phyloP scores from a whole-genome alignment of 64 coral and sea anemone genomes.

The Trachythela sp. region DNA sequence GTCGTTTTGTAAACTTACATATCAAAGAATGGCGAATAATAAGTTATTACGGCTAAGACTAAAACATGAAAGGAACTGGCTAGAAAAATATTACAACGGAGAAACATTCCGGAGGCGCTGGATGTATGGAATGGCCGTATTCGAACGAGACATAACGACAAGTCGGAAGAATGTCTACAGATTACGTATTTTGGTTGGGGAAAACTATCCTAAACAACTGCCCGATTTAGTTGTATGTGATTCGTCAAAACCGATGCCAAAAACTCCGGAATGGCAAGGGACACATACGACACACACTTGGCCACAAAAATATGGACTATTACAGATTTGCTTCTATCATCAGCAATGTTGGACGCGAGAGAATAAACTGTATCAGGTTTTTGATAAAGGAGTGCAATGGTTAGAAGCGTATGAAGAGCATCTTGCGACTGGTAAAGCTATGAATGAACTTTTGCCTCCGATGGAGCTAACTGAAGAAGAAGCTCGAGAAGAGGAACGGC shows the following conservation, averaged over 20 bases:
- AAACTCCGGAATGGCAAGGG: not conserved
- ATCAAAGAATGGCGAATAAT: not conserved
- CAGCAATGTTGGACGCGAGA: constrained; percentile 40
- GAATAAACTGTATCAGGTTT: not conserved
- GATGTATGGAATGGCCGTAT: not conserved
- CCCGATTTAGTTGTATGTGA: not conserved
- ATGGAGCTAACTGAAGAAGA: not conserved
- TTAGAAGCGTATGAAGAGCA: constrained; percentile 4
- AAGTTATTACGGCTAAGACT: not conserved
- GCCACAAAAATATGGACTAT: not conserved
- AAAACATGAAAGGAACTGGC: not conserved
- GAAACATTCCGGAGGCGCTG: not conserved
- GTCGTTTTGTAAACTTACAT: not conserved
- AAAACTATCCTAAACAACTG: not conserved
- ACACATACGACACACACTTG: constrained; percentile 3
- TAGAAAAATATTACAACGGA: not conserved
- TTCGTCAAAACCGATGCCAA: not conserved
- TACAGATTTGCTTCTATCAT: not conserved
- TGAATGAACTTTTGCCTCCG: not conserved
- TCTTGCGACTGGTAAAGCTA: not conserved
- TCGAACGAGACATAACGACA: not conserved
- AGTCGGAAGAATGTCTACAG: not conserved
- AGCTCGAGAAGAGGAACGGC: not conserved
- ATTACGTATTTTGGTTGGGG: not conserved
- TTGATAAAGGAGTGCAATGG: not conserved